These are phyloP conservation scores for Aleadryas rufinucha DNA, from an alignment of 2,113 vertebrate genomes.

Conservation along the genomic window DNA sequence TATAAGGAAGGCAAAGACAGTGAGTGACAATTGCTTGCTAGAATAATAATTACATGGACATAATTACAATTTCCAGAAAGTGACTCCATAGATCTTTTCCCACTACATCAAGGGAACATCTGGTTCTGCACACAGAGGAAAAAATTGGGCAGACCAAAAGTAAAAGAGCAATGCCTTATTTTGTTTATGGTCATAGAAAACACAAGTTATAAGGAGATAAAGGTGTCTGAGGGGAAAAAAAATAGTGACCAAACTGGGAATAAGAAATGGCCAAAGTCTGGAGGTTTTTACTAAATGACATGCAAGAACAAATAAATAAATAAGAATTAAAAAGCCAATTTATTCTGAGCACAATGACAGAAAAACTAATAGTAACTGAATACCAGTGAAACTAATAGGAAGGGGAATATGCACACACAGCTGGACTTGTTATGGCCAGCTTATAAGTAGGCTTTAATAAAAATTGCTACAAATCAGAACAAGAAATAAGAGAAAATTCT, in stretches of 20 bases:
- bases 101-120: background rate
- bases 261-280: conserved; percentile 3
- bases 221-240: background rate
- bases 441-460: background rate
- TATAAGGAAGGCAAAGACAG: background rate
- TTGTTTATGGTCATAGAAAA: background rate
- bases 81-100: background rate
- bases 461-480: background rate
- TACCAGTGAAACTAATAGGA: background rate
- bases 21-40: background rate
- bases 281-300: background rate
- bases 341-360: background rate
- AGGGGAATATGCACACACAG: background rate
- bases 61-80: background rate
- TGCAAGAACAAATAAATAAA: background rate
- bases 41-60: background rate
- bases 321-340: background rate
- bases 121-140: background rate
- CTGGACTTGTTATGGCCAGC: background rate
- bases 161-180: background rate
- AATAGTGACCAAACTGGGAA: background rate
- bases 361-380: background rate
- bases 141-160: background rate
- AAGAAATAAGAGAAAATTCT: background rate
- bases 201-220: conserved; percentile 10